These are phyloP conservation scores for Philhelius pedissequus DNA, from an alignment of 2,888 invertebrate species.

Conservation along the genomic window DNA sequence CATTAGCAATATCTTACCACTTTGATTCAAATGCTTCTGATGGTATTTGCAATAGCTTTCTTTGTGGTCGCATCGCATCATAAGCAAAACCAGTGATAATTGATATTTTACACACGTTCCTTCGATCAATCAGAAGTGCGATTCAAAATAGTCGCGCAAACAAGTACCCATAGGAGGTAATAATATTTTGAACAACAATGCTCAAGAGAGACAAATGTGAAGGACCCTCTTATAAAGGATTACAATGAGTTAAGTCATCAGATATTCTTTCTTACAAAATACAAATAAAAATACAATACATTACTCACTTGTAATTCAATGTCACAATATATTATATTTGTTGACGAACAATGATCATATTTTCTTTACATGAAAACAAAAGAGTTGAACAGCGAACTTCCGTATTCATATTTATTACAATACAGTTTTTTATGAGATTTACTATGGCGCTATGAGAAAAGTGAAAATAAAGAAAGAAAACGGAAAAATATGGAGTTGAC, in stretches of 20 bases:
- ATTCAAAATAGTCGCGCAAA: neutral
- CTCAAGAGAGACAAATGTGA: neutral
- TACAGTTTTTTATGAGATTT: neutral
- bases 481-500: neutral
- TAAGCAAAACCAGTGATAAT: constrained; percentile 15
- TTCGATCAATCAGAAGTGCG: neutral
- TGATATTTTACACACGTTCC: constrained; percentile 30
- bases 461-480: neutral
- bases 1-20: neutral
- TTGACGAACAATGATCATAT: neutral
- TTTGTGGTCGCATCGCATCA: constrained; percentile 27
- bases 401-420: neutral
- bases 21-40: neutral
- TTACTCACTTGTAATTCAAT: neutral
- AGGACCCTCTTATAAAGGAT: constrained; percentile 51
- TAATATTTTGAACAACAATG: neutral
- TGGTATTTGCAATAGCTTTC: constrained; percentile 15
- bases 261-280: neutral
- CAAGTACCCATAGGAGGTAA: neutral
- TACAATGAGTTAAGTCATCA: constrained; percentile 15
- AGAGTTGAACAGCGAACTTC: constrained; percentile 14
- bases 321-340: constrained; percentile 13
- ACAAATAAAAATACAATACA: neutral
- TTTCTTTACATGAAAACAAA: constrained; percentile 6
- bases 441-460: neutral